Evolutionary conservation across 2,113 vertebrate species (phyloP).

Genomic region (Sterrhoptilus dennistouni): DNA sequence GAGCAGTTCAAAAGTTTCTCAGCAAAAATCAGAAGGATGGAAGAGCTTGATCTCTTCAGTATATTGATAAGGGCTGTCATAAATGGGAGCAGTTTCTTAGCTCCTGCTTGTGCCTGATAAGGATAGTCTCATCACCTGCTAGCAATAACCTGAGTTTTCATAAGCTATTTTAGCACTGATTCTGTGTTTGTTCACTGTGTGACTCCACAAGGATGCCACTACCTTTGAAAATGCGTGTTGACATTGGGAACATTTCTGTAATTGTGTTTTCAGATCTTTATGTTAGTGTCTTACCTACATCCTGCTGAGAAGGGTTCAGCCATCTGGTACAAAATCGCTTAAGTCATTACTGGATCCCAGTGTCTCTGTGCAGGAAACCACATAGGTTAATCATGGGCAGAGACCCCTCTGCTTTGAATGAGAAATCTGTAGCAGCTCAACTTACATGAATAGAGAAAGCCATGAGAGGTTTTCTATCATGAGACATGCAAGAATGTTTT

Average conservation of each 20-base stretch:
- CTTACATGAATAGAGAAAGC: neutral
- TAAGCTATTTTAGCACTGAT: neutral
- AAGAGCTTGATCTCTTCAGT: neutral
- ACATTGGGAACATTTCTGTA: neutral
- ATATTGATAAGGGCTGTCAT: neutral
- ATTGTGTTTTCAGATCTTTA: neutral
- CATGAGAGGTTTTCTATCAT: neutral
- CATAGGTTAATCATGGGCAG: neutral
- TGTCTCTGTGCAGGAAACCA: neutral
- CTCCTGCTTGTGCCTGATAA: neutral
- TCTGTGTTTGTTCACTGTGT: neutral
- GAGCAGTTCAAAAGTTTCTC: neutral
- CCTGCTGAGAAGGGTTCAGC: neutral
- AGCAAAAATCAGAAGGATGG: neutral
- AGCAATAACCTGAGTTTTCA: neutral
- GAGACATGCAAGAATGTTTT: neutral
- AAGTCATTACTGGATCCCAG: neutral
- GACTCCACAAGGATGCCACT: neutral
- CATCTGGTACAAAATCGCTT: neutral
- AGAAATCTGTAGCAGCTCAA: neutral
- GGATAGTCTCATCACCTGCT: neutral
- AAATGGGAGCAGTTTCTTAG: neutral
- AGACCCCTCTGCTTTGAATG: neutral
- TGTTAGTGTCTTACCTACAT: neutral
- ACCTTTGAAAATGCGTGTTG: neutral